Conservation (phyloP, 2,113 vertebrate species). For the Cyprinus carpio region DNA sequence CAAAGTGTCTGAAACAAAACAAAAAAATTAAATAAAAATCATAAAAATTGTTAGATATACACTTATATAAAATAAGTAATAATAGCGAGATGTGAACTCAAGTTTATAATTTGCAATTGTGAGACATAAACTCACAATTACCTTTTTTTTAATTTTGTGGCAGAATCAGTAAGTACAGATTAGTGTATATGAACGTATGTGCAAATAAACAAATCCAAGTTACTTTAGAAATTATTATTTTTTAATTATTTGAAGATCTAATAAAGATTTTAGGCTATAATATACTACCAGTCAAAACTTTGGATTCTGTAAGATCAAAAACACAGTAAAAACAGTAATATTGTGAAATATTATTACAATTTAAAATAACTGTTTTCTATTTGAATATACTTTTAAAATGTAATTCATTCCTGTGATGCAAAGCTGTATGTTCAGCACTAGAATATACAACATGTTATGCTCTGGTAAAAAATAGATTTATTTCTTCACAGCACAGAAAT, state of each 20-base stretch:
- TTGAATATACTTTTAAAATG: background rate
- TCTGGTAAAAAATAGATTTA: slow-evolving; percentile 55
- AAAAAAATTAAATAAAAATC: background rate
- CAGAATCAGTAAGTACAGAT: background rate
- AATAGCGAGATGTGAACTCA: no score
- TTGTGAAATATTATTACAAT: background rate
- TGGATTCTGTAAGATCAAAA: no score
- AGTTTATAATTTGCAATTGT: no score
- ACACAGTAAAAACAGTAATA: no score
- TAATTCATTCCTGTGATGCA: background rate
- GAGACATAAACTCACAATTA: no score
- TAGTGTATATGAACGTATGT: background rate
- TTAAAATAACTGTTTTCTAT: background rate
- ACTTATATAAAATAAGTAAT: no score
- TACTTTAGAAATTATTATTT: background rate
- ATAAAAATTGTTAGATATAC: no score
- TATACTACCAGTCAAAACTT: no score
- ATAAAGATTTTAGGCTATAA: background rate
- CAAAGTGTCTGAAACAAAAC: no score
- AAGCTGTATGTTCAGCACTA: background rate
- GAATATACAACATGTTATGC: background rate
- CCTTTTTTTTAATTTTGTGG: no score
- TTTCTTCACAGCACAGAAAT: slow-evolving; percentile 53
- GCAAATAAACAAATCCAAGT: background rate
- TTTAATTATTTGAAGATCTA: background rate